Evolutionary conservation across 1,140 invertebrate species (phyloP).

Genomic region (Drosophila ogumai): DNA sequence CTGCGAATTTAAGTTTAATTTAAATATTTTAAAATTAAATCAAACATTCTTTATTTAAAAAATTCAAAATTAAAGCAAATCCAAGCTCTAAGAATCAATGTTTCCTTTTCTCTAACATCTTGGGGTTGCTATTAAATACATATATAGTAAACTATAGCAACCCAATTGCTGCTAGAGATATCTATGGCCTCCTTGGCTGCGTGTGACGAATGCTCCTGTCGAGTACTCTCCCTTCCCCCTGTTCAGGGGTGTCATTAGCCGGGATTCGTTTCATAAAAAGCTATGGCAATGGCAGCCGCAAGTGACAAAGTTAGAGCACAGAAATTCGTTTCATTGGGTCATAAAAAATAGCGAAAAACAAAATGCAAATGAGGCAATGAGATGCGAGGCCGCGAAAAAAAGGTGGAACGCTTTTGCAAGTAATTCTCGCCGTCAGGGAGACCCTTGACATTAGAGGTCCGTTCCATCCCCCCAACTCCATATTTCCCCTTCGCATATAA

Average conservation of each 20-base stretch:
- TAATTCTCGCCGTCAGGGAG: slow-evolving; percentile 49
- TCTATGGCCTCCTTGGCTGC: slow-evolving; percentile 38
- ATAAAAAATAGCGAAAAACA: slow-evolving; percentile 67
- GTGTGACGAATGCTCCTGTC: slow-evolving; percentile 68
- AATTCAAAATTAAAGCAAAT: neutral
- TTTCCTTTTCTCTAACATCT: neutral
- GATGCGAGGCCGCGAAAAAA: slow-evolving; percentile 45
- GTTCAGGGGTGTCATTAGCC: slow-evolving; percentile 67
- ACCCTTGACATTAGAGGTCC: slow-evolving; percentile 56
- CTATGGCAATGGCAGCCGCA: slow-evolving; percentile 56
- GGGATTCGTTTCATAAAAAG: slow-evolving; percentile 72
- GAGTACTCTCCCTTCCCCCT: slow-evolving; percentile 20
- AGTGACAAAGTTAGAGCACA: slow-evolving; percentile 66
- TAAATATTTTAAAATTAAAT: too few species aligned
- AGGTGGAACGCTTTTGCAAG: slow-evolving; percentile 71
- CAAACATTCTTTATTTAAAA: too few species aligned
- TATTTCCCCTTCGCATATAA: slow-evolving; percentile 64
- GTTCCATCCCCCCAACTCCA: neutral
- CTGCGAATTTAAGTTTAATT: too few species aligned
- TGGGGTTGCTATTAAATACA: slow-evolving; percentile 4
- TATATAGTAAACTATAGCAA: slow-evolving; percentile 7
- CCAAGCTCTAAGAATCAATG: neutral
- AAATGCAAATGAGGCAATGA: slow-evolving; percentile 78
- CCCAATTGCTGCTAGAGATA: slow-evolving; percentile 14
- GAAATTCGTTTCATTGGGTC: slow-evolving; percentile 75